These are phyloP conservation scores for Petrocephalus sullivani DNA, from an alignment of 2,797 vertebrate species.

Conservation along the genomic window DNA sequence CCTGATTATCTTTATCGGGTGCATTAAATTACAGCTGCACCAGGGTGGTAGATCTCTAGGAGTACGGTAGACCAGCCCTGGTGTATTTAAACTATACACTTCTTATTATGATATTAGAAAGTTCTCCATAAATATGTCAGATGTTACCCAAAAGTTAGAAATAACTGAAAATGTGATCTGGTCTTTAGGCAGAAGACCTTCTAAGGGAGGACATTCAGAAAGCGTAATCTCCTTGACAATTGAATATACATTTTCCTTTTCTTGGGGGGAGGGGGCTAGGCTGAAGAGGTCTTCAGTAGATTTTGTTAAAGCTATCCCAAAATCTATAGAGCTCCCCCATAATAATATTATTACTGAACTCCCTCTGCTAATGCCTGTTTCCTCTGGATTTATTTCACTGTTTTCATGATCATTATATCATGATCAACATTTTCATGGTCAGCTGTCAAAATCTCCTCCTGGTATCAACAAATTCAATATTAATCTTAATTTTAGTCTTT, in stretches of 20 bases:
- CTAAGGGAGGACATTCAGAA: neutral
- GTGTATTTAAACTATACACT: neutral
- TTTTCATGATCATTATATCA: neutral
- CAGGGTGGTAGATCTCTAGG: no score
- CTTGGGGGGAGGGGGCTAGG: neutral
- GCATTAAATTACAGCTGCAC: no score
- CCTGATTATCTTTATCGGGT: no score
- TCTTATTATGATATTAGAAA: neutral
- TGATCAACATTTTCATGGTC: neutral
- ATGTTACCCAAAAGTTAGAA: neutral
- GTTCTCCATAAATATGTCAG: neutral
- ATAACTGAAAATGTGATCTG: neutral
- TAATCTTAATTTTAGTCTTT: neutral
- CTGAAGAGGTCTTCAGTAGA: neutral
- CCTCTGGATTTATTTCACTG: neutral
- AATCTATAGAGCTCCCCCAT: neutral
- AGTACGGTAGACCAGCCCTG: neutral
- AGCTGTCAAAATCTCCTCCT: neutral
- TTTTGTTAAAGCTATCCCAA: neutral
- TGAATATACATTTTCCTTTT: neutral
- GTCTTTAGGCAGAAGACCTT: neutral
- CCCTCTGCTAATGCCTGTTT: neutral
- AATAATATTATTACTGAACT: neutral
- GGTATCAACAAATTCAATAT: neutral
- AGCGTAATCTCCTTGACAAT: neutral